Evolutionary conservation across 1,140 invertebrate genomes (phyloP).

Genomic region (Hestina assimilis): DNA sequence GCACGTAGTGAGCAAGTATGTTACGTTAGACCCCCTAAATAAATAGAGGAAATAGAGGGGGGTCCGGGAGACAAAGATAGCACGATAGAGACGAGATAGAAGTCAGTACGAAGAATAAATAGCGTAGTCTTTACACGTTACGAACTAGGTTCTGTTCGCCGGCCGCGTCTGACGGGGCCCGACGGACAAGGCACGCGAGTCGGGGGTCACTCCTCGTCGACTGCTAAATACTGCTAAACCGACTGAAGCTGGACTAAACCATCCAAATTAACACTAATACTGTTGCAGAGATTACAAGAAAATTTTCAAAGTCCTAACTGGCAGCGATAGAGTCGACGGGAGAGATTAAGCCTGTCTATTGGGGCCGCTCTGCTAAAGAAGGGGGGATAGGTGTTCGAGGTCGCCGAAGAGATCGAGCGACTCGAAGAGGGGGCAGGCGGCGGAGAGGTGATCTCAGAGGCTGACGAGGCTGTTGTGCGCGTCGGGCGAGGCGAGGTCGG

Average conservation of each 20-base stretch:
- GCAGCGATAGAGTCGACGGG: background rate
- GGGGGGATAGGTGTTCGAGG: slow-evolving; percentile 4
- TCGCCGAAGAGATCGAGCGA: slow-evolving; percentile 16
- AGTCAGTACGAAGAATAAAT: slow-evolving; percentile 41
- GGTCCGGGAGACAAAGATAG: slow-evolving; percentile 16
- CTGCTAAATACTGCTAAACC: too few relatives aligned
- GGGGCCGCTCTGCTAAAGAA: slow-evolving; percentile 10
- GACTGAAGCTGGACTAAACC: too few relatives aligned
- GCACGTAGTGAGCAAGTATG: slow-evolving; percentile 63
- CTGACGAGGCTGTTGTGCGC: slow-evolving; percentile 60
- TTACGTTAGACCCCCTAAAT: slow-evolving; percentile 40
- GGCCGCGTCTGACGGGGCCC: slow-evolving; percentile 26
- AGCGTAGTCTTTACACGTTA: slow-evolving; percentile 36
- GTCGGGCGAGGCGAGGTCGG: slow-evolving; percentile 66
- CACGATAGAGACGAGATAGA: slow-evolving; percentile 23
- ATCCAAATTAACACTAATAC: background rate
- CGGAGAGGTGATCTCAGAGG: slow-evolving; percentile 48
- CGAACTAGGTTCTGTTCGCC: slow-evolving; percentile 36
- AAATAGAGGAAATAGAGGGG: slow-evolving; percentile 38
- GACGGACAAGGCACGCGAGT: slow-evolving; percentile 20
- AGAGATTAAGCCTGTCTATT: background rate
- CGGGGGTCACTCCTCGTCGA: background rate
- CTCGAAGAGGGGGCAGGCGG: slow-evolving; percentile 32
- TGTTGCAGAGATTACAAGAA: background rate
- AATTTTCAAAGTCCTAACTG: too few relatives aligned